A percentile compares a stretch with the other conserved stretches of the same genome.
These are phyloP conservation scores for Anagyrus pseudococci DNA, from an alignment of 2,888 invertebrate species.

Conservation along the genomic window DNA sequence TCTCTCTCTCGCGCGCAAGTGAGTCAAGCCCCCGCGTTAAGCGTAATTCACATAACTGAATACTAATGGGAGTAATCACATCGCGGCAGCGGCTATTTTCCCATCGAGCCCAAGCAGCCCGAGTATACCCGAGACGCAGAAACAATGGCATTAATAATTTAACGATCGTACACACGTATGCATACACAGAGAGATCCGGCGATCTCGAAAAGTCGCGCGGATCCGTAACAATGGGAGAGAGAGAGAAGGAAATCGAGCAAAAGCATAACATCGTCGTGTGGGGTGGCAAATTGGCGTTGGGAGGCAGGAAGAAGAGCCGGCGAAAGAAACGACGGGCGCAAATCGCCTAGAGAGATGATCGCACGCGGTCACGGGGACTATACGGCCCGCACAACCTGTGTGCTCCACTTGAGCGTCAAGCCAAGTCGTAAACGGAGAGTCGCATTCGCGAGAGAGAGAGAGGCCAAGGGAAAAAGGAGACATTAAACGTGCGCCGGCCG, in stretches of 20 bases:
- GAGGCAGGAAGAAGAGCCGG: too few relatives aligned
- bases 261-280: too few relatives aligned
- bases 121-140: background rate
- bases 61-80: too few relatives aligned
- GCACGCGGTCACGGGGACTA: slow-evolving; percentile 17
- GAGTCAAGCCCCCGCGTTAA: too few relatives aligned
- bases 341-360: background rate
- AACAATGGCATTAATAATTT: background rate
- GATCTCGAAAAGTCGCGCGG: too few relatives aligned
- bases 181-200: too few relatives aligned
- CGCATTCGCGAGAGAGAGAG: slow-evolving; percentile 11
- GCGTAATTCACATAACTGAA: too few relatives aligned
- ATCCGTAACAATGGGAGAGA: too few relatives aligned
- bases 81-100: slow-evolving; percentile 16
- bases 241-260: too few relatives aligned
- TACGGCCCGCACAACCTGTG: slow-evolving; percentile 3
- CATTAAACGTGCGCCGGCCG: slow-evolving; percentile 30
- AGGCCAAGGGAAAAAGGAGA: slow-evolving; percentile 30
- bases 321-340: too few relatives aligned
- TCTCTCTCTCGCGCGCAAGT: slow-evolving; percentile 2
- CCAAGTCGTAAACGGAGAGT: slow-evolving; percentile 35
- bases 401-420: slow-evolving; percentile 38
- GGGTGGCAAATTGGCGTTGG: too few relatives aligned
- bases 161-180: too few relatives aligned
- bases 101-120: background rate